Percentiles rank a stretch among this genome's conserved stretches.
Evolutionary conservation across 2,797 vertebrate genomes (phyloP).

Genomic region (Etheostoma nigrum): DNA sequence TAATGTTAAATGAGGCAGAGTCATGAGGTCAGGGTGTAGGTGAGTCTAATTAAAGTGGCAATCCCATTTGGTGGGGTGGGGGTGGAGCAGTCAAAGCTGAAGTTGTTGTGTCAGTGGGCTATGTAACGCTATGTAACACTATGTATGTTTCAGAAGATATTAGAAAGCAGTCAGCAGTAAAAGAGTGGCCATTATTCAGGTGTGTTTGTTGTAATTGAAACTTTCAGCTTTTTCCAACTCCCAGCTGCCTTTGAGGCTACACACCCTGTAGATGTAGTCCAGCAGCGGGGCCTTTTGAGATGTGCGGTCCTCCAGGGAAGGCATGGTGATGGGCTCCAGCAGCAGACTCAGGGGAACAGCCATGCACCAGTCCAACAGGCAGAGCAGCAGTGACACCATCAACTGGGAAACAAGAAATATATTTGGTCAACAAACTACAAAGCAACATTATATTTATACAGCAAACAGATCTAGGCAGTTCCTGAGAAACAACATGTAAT

Average conservation of each 20-base stretch:
- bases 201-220: slow-evolving; percentile 4
- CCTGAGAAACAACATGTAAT: slow-evolving; percentile 3
- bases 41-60: slow-evolving; percentile 73
- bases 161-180: slow-evolving; percentile 9
- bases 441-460: slow-evolving; percentile 1
- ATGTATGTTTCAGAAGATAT: slow-evolving; percentile 18
- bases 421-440: slow-evolving; percentile 8
- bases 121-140: neutral
- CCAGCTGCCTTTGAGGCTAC: slow-evolving; percentile 61
- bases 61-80: slow-evolving; percentile 35
- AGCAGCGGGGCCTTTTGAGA: slow-evolving; percentile 89
- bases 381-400: slow-evolving; percentile 95
- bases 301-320: slow-evolving; percentile 86
- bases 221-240: neutral
- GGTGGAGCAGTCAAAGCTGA: slow-evolving; percentile 36
- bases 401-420: slow-evolving; percentile 82
- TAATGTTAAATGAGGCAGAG: slow-evolving; percentile 70
- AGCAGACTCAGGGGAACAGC: slow-evolving; percentile 90
- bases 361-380: slow-evolving; percentile 99
- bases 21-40: slow-evolving; percentile 67
- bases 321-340: slow-evolving; percentile 90
- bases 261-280: slow-evolving; percentile 97
- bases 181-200: neutral
- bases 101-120: slow-evolving; percentile 36
- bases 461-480: neutral